Evolutionary conservation across 2,797 vertebrate species (phyloP), one percentile per base, ranked within the genome.

Genomic region (Distichodus sexfasciatus): DNA sequence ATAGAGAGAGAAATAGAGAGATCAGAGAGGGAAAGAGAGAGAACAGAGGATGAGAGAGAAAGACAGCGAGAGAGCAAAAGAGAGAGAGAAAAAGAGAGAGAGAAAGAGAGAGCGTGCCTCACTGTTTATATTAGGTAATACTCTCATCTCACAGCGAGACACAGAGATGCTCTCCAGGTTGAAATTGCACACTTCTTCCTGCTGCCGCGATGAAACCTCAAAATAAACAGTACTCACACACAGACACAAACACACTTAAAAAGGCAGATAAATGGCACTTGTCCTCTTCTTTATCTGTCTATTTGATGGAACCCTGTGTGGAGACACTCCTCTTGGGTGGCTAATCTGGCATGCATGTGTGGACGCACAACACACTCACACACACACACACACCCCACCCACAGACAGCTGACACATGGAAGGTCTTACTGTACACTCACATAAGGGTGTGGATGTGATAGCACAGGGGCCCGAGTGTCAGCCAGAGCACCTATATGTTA

Each of bases 291-390:
- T 71, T 62, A 70, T 71, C 66, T 51, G 69, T 77, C 78, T 87
- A 84, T 87, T 88, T 86, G 82, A 86, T 81, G 78, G 72, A 76
- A 70, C 77, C 79, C 74, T 81, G 87, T 90, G 90, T 71, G 70
- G 71, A 76, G 80, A 81, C 68, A 76, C 83, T 84, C 76, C 81
- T 84, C 75, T 69, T 86, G 87, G 72, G 69, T 82, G 76, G 82
- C 89, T 90, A 90, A 93, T 90, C 84, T 90, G 91, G 91, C 76
- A 81, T 86, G 90, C 94, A 92, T 91, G 92, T 92, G 93, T 92
- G 85, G 81, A 85, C 85, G 84, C 87, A 88, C 87, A 82, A 73
- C 83, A 86, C 84, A 83, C 87, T n/a, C n/a, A 81, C 87, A 90
- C 94, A 92, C 91, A 92, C 92, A 93, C 92, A 85, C 82, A 85